Conservation (phyloP, 2,888 invertebrate species). For the Drosophila nr. fundita region DNA sequence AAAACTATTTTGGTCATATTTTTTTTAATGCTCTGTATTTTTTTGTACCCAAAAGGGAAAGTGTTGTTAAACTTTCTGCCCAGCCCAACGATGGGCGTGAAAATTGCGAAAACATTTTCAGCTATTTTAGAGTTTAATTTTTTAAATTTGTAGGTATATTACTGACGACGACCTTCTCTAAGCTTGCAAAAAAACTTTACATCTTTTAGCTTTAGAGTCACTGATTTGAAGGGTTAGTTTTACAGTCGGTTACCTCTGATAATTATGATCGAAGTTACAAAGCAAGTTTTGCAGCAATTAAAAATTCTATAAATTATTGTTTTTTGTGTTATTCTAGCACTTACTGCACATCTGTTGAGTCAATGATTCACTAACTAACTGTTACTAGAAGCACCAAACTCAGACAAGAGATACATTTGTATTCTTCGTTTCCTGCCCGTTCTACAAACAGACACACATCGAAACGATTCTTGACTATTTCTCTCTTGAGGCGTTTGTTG, state of each 20-base stretch:
- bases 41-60: not conserved
- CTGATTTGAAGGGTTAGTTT: not conserved
- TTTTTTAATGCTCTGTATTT: not conserved
- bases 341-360: slow-evolving; percentile 3
- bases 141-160: not conserved
- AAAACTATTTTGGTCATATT: not conserved
- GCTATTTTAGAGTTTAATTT: not conserved
- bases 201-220: not conserved
- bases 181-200: not conserved
- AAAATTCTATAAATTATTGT: not conserved
- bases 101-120: not conserved
- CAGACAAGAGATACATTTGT: slow-evolving; percentile 3
- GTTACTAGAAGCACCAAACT: slow-evolving; percentile 2
- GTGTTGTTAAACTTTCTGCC: not conserved
- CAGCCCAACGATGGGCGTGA: not conserved
- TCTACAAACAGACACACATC: slow-evolving; percentile 9
- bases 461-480: slow-evolving; percentile 51
- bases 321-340: not conserved
- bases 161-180: not conserved
- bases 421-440: slow-evolving; percentile 1
- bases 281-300: slow-evolving; percentile 1
- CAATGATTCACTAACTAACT: slow-evolving; percentile 1
- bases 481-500: slow-evolving; percentile 47
- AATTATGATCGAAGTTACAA: not conserved
- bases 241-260: not conserved